Evolutionary conservation across 2,113 vertebrate species (phyloP), one percentile per base, ranked within the genome.

Genomic region (Cebidichthys violaceus): DNA sequence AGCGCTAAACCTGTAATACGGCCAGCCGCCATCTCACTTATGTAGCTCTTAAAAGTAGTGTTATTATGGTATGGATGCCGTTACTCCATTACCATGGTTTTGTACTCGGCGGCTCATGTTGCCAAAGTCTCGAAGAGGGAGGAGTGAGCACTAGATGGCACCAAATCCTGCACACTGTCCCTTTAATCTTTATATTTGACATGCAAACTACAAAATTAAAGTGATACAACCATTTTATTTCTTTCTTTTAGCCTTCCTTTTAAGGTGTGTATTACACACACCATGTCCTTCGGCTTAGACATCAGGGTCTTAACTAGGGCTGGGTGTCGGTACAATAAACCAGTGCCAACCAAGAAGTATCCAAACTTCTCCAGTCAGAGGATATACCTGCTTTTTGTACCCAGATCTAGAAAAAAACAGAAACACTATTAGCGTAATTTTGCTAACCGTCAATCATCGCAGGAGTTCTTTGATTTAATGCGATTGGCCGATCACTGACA

Each of bases 211-310:
- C 43, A 45, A 69, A 62, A 61, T n/a, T 1, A 50, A 83, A 62
- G 39, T 10, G 14, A 24, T 57, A 24, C 67, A 35, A 70, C 3
- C 20, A 29, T 9, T 9, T 17, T 29, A n/a, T 22, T 15, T 50
- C 43, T 27, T 20, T 33, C 5, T 68, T 57, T 8, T 55, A 20
- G 8, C 14, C 1, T 18, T 78, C 35, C 62, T 62, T 70, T 61
- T 2, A 75, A 62, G 18, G n/a, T 31, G 79, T 79, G 81, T 57
- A 66, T 85, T 24, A 41, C 14, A 64, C 85, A 79, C 81, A 75
- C 64, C 2, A 9, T 27, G 41, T 75, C 80, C 72, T 79, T 64
- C 77, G 52, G 37, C 9, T 79, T 14, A 33, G 20, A 60, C 33
- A 70, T 4, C 11, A 20, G 65, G 24, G n/a, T 24, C 43, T 35